Base-by-base conservation (phyloP, 2,113 vertebrate genomes). In the Pipa parva region DNA sequence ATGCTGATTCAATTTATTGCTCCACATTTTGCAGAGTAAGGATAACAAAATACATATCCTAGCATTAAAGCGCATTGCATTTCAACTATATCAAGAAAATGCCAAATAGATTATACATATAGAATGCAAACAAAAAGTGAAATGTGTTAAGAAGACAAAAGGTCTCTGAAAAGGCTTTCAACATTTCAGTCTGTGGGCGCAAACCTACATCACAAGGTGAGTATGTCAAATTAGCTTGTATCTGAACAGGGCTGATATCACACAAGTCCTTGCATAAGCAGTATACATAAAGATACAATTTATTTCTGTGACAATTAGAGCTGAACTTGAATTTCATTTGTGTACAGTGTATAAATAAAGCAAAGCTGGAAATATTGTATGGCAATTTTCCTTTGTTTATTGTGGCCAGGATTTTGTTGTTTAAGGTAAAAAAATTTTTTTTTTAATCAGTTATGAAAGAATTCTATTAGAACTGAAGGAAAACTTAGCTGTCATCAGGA, bases 11-110 rank as follows among this genome's bases (percentile, higher is more conserved):
- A 66, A 59, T 42, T 56, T 63, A 50, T 31, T 46, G 12, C 56
- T 74, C 28, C 56, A 33, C 29, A 52, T 63, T 50, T 31, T 46
- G 15, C 56, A 74, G 67, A 65, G 69, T 2, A 11, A 5, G 74
- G 52, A 73, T 42, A 59, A n/a, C 64, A 72, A 80, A 72, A 63
- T 78, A 79, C 63, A 72, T 73, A 62, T 5, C 31, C 63, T 25
- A 76, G 63, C 31, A 70, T 75, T 31, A 74, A 54, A 71, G 69
- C 76, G 73, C 46, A 33, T 78, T 70, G 74, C 72, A 52, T 13
- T 7, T 28, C 13, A 73, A 22, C 62, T 64, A 39, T 22, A 69
- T 56, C 55, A 76, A 18, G 2, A 46, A 66, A 45, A 71, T 31
- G 74, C 63, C 36, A 15, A 46, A 25, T 25, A 59, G 52, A 49